A percentile compares a stretch with the other conserved stretches of the same genome.
These are phyloP conservation scores for Polyodon spathula DNA, from an alignment of 2,113 vertebrate genomes.

Conservation along the genomic window DNA sequence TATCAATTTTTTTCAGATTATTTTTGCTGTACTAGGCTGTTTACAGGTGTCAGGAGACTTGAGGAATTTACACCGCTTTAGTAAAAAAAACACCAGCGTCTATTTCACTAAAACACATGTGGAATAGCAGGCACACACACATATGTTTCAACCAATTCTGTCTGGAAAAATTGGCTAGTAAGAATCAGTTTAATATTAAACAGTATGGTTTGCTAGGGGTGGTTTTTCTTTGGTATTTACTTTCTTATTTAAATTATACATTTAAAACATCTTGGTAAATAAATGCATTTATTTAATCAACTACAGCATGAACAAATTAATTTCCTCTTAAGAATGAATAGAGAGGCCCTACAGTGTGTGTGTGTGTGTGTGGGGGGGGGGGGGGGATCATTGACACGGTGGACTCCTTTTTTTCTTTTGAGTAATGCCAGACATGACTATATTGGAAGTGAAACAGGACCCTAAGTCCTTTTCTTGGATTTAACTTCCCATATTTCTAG, in stretches of 20 bases:
- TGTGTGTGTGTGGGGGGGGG: no score
- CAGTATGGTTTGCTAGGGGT: background rate
- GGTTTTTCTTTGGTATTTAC: no score
- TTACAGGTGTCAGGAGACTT: background rate
- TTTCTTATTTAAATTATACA: no score
- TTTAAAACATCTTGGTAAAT: slow-evolving; percentile 11
- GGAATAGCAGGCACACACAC: slow-evolving; percentile 10
- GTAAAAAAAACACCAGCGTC: slow-evolving; percentile 22
- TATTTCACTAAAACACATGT: slow-evolving; percentile 18
- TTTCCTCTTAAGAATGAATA: slow-evolving; percentile 18
- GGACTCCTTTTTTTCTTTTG: slow-evolving; percentile 13
- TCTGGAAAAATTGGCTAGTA: background rate
- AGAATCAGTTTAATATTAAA: background rate
- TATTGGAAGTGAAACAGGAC: slow-evolving; percentile 15
- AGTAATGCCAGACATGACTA: slow-evolving; percentile 20
- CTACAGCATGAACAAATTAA: slow-evolving; percentile 22
- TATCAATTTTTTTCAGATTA: slow-evolving; percentile 10
- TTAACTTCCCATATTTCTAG: slow-evolving; percentile 23
- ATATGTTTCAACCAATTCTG: background rate
- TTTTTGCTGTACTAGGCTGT: background rate
- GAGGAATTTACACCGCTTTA: slow-evolving; percentile 20
- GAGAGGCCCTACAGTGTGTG: background rate
- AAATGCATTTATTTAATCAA: slow-evolving; percentile 18
- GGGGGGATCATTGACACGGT: slow-evolving; percentile 9
- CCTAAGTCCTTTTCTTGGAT: slow-evolving; percentile 14